Evolutionary conservation across 2,888 invertebrate genomes (phyloP).

Genomic region (Pyrrhia umbra): DNA sequence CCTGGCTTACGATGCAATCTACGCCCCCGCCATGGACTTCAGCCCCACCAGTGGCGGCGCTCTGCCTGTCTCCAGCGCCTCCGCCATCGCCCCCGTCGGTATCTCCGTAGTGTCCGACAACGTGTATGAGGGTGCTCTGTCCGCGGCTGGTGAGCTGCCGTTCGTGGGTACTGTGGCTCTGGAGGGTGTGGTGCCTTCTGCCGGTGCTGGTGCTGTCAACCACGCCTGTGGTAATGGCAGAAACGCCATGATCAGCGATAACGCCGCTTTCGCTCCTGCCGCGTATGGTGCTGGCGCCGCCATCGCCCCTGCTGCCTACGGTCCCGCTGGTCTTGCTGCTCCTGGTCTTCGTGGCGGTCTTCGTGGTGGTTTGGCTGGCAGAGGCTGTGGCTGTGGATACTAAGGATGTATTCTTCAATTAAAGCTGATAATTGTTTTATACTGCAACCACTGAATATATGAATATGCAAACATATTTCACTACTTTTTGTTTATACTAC

Average conservation of each 20-base stretch:
- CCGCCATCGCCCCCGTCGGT: conserved; percentile 68
- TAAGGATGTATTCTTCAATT: background rate
- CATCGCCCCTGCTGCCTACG: conserved; percentile 39
- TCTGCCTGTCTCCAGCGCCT: conserved; percentile 67
- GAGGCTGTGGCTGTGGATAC: conserved; percentile 1
- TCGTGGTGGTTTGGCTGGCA: background rate
- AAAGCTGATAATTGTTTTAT: too few relatives aligned
- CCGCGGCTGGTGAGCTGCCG: conserved; percentile 65
- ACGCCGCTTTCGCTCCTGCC: conserved; percentile 10
- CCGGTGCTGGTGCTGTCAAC: conserved; percentile 45
- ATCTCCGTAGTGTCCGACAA: conserved; percentile 72
- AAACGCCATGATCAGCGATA: conserved; percentile 22
- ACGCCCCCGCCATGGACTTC: conserved; percentile 55
- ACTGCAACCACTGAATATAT: too few relatives aligned
- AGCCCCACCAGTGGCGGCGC: conserved; percentile 71
- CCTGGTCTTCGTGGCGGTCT: conserved; percentile 1
- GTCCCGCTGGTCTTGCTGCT: too few relatives aligned
- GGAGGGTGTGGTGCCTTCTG: conserved; percentile 36
- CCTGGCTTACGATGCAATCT: conserved; percentile 13
- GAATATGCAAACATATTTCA: too few relatives aligned
- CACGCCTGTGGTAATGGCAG: conserved; percentile 45
- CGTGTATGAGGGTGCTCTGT: conserved; percentile 69
- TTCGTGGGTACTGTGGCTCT: conserved; percentile 45
- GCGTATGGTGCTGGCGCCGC: background rate
- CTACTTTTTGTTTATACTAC: too few relatives aligned